phyloP scores from a whole-genome alignment of 2,113 vertebrate species.

The Formicarius rufipectus region DNA sequence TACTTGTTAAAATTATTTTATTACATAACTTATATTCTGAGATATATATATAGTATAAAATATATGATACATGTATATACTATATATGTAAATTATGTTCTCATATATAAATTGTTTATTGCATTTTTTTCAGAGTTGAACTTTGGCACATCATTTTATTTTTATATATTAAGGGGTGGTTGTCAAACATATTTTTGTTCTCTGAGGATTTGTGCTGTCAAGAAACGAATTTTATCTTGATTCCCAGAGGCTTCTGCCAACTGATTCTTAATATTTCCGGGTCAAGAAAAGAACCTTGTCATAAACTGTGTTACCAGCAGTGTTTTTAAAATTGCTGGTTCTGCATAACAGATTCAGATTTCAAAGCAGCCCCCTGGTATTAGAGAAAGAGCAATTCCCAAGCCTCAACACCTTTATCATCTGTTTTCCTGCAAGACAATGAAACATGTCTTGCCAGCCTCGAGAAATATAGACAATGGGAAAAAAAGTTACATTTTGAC shows the following conservation, averaged over 20 bases:
- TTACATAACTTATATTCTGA: not conserved
- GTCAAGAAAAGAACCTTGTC: not conserved
- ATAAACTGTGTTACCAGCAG: not conserved
- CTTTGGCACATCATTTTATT: not conserved
- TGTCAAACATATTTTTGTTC: not conserved
- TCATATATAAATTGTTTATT: not conserved
- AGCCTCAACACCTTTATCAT: not conserved
- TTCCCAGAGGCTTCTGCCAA: not conserved
- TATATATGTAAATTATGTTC: not conserved
- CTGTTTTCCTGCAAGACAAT: not conserved
- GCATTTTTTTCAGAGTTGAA: not conserved
- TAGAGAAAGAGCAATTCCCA: not conserved
- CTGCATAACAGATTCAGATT: not conserved
- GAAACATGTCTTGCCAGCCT: not conserved
- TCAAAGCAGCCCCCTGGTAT: not conserved
- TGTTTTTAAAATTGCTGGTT: not conserved
- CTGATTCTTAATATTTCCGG: not conserved
- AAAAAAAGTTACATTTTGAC: not conserved
- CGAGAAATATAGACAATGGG: not conserved
- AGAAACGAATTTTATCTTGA: not conserved
- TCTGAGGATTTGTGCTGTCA: not conserved
- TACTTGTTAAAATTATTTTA: not conserved
- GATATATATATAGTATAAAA: not conserved
- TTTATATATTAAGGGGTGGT: not conserved
- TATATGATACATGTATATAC: no score